Base-by-base conservation (phyloP, 2,888 invertebrate species). In the Peribatodes rhomboidaria region DNA sequence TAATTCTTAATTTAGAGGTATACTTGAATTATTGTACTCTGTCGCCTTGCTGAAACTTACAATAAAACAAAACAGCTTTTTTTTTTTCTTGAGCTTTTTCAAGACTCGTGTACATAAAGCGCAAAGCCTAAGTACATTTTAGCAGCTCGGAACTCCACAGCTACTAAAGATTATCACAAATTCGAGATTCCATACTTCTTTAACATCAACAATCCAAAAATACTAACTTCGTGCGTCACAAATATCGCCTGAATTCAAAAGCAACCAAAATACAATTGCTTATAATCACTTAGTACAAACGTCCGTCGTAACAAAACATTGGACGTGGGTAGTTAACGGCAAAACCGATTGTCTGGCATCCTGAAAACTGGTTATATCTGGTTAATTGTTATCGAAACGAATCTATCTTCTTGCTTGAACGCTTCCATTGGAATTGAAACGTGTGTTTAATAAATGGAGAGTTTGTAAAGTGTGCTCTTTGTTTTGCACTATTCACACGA, bases 281-380 rank as follows among this genome's bases (percentile, higher is more conserved):
- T 13, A 27, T 8, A 14, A 27, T 8, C 8, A 8, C n/a, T n/a
- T 4, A 31, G 16, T 31, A 49, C 55, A 33, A 42, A 44, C 20
- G 44, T 13, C 33, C 20, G 33, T 22, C 47, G 52, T 16, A 41
- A 52, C 42, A 54, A 49, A 56, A 61, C 61, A 71, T 58, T 55
- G 20, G 11, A 14, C 20, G 13, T 50, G 31, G 33, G 41, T 57
- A 54, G 35, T 20, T 50, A 52, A 18, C n/a, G 18, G 49, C 54
- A 33, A 46, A 42, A 66, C 67, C 68, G 69, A 70, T 68, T 70
- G 72, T 59, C 70, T 60, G 72, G 68, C 76, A 72, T 78, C 79
- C 76, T 69, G 49, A 57, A 61, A 76, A 70, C 84, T 72, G 75
- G 79, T 72, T 72, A 10, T 22, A 80, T 79, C 84, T 70, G 65